Base-by-base conservation (phyloP, 2,113 vertebrate genomes). In the Oxygymnocypris stewartii region DNA sequence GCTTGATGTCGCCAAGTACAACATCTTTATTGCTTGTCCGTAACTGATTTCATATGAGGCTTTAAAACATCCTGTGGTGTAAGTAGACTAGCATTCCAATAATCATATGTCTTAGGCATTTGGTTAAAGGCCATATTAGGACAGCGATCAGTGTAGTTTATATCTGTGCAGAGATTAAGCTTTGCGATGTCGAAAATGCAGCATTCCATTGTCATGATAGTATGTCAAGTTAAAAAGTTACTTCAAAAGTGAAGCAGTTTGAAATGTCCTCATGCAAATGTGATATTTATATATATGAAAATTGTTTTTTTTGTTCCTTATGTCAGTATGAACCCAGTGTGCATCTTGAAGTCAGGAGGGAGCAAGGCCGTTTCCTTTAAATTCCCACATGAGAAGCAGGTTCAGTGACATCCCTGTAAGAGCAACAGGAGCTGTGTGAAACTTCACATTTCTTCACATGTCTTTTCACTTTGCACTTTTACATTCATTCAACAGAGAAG, bases 1-100 rank as follows among this genome's bases (percentile, higher is more conserved):
- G 65, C 81, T 42, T 75, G 85, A 54, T 80, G 88, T 84, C 88
- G 76, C 49, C 71, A 84, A 51, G 6, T n/a, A 77, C 74, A 77
- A 51, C 8, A 74, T 49, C 25, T 77, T 31, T 25, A 49, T 73
- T 40, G 69, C 35, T 20, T 37, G 63, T 67, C 63, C 8, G 7
- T 37, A 40, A 40, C 7, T 40, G 35, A 20, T n/a, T 49, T 77
- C 44, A 49, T 23, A 59, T 42, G 44, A n/a, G n/a, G 74, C 44
- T 28, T 51, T 51, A 28, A 42, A 14, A 42, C 18, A 42, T 47
- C 44, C 13, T n/a, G 18, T 75, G 40, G 73, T n/a, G n/a, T 51
- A 77, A 51, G 37, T 18, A 49, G 74, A 25, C 71, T 76, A n/a
- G 16, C 75, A 78, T 78, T 35, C 47, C 25, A 54, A 35, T 78